phyloP scores from a whole-genome alignment of 2,797 vertebrate species.

The Spheniscus humboldti region DNA sequence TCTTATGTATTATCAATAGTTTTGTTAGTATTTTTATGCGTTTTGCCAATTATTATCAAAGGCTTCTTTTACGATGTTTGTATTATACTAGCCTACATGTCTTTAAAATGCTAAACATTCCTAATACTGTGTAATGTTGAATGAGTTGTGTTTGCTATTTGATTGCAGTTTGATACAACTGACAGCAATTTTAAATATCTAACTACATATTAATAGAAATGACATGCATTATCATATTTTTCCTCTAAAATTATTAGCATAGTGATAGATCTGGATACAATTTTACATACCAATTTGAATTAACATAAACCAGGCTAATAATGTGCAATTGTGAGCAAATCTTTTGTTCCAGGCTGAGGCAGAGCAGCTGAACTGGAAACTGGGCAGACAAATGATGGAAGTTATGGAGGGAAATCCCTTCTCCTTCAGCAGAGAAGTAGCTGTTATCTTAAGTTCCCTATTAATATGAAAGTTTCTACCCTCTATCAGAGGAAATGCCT shows the following conservation, averaged over 20 bases:
- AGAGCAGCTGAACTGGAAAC: not conserved
- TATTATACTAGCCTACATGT: not conserved
- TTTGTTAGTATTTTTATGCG: not conserved
- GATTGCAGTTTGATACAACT: not conserved
- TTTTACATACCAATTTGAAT: slow-evolving; percentile 3
- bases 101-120: not conserved
- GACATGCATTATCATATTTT: not conserved
- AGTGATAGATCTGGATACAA: not conserved
- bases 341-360: not conserved
- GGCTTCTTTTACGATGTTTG: not conserved
- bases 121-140: not conserved
- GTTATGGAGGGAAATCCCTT: slow-evolving; percentile 16
- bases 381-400: not conserved
- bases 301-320: slow-evolving; percentile 22
- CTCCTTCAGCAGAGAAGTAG: not conserved
- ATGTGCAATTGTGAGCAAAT: not conserved
- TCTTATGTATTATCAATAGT: not conserved
- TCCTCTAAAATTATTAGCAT: not conserved
- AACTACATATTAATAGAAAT: not conserved
- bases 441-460: not conserved
- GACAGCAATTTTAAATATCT: not conserved
- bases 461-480: not conserved
- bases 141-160: not conserved
- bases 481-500: not conserved
- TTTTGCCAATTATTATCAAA: not conserved